These are phyloP conservation scores for Hypena proboscidalis DNA, from an alignment of 2,888 invertebrate species.

Conservation along the genomic window DNA sequence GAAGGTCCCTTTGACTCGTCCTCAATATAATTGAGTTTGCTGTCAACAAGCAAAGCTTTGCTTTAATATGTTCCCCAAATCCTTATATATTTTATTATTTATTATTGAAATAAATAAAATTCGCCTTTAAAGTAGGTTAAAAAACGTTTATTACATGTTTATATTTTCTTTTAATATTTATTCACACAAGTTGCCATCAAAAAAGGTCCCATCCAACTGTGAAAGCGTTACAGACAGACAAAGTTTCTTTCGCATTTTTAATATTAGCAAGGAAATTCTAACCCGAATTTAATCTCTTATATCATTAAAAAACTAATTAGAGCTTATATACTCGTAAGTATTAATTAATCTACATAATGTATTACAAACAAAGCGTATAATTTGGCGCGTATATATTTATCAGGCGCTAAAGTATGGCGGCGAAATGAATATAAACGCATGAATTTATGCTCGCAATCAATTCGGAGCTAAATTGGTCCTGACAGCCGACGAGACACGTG, in stretches of 20 bases:
- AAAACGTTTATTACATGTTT: too few relatives aligned
- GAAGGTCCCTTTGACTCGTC: background rate
- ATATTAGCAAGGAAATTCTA: background rate
- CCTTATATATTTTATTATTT: too few relatives aligned
- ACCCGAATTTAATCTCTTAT: background rate
- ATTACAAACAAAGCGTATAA: constrained; percentile 27
- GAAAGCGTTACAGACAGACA: too few relatives aligned
- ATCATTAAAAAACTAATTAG: constrained; percentile 14
- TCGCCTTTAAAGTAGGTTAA: too few relatives aligned
- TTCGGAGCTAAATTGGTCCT: constrained; percentile 57
- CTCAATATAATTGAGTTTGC: background rate
- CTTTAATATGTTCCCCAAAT: background rate
- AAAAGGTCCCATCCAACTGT: too few relatives aligned
- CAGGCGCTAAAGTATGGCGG: constrained; percentile 38
- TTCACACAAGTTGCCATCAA: too few relatives aligned
- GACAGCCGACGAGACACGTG: constrained; percentile 37
- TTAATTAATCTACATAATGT: constrained; percentile 33
- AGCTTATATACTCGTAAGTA: too few relatives aligned
- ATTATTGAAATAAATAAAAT: too few relatives aligned
- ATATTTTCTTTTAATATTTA: too few relatives aligned
- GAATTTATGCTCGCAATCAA: constrained; percentile 56
- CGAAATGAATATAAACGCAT: constrained; percentile 48
- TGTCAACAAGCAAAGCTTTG: constrained; percentile 7
- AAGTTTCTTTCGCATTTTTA: too few relatives aligned
- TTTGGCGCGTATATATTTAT: constrained; percentile 44